Evolutionary conservation across 2,797 vertebrate species (phyloP).

Genomic region (Halcyon badia): DNA sequence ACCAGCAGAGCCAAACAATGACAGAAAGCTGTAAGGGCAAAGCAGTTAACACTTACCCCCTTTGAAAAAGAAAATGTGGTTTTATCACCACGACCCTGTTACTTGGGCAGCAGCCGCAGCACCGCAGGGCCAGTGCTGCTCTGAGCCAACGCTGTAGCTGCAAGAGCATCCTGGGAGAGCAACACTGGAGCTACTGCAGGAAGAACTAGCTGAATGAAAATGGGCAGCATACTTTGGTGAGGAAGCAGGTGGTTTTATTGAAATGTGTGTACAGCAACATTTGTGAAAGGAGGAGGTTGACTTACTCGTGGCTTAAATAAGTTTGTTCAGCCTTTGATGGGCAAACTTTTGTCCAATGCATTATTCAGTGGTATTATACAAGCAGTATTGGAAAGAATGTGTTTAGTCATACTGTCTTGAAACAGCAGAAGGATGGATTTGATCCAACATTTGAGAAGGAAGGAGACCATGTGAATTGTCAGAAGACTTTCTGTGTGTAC

Average conservation of each 20-base stretch:
- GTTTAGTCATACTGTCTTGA: not conserved
- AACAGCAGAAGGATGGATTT: not conserved
- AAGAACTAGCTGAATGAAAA: not conserved
- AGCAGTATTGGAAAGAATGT: not conserved
- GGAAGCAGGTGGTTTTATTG: conserved; percentile 34
- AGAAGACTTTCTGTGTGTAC: not conserved
- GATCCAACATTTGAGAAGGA: not conserved
- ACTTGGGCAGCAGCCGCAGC: not conserved
- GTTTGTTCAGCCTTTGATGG: conserved; percentile 22
- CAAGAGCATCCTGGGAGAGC: not conserved
- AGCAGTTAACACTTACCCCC: not conserved
- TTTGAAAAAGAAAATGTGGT: conserved; percentile 3
- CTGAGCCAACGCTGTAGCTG: not conserved
- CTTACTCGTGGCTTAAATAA: conserved; percentile 19
- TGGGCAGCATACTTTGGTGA: not conserved
- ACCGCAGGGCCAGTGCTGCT: not conserved
- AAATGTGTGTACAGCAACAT: not conserved
- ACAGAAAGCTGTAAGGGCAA: not conserved
- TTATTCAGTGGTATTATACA: conserved; percentile 25
- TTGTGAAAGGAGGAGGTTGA: not conserved
- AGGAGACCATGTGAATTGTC: not conserved
- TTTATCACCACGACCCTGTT: not conserved
- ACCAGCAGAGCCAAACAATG: not conserved
- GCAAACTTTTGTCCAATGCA: not conserved
- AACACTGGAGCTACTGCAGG: not conserved